Evolutionary conservation across 2,797 vertebrate species (phyloP).

Genomic region (Oryzias dopingdopingensis): DNA sequence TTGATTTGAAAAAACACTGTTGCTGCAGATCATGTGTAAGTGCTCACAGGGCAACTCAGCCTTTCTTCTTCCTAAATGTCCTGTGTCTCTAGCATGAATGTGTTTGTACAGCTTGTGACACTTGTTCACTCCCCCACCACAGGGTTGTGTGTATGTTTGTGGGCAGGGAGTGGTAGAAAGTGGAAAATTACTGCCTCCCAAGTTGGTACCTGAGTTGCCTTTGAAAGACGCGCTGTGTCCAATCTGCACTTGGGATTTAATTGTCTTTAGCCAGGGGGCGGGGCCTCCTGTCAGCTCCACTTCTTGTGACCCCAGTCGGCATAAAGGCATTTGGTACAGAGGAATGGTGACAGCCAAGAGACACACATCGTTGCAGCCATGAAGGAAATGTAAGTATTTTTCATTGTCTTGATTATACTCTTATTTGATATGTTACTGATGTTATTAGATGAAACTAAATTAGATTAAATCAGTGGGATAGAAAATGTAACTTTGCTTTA

Average conservation of each 20-base stretch:
- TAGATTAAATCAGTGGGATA: conserved; percentile 4
- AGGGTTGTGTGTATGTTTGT: conserved; percentile 41
- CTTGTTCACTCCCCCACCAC: conserved; percentile 23
- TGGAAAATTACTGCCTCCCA: conserved; percentile 79
- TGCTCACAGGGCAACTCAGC: conserved; percentile 18
- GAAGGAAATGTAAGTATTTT: conserved; percentile 79
- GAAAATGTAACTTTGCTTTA: background rate
- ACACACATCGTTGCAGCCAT: conserved; percentile 69
- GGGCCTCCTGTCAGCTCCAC: conserved; percentile 65
- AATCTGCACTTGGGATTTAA: conserved; percentile 75
- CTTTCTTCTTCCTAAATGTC: conserved; percentile 41
- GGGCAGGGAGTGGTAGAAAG: conserved; percentile 53
- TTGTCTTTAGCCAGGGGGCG: conserved; percentile 76
- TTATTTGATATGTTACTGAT: conserved; percentile 3
- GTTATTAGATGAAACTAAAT: background rate
- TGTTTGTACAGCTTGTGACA: conserved; percentile 31
- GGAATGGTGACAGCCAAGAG: conserved; percentile 79
- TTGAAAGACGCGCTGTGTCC: conserved; percentile 59
- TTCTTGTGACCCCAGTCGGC: conserved; percentile 64
- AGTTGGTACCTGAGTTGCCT: conserved; percentile 69
- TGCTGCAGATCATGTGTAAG: conserved; percentile 40
- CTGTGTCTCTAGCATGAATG: conserved; percentile 50
- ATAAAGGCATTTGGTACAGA: conserved; percentile 74
- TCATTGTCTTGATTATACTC: conserved; percentile 13
- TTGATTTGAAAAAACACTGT: conserved; percentile 2